Evolutionary conservation across 2,888 invertebrate species (phyloP).

Genomic region (Mycalesis mineus): DNA sequence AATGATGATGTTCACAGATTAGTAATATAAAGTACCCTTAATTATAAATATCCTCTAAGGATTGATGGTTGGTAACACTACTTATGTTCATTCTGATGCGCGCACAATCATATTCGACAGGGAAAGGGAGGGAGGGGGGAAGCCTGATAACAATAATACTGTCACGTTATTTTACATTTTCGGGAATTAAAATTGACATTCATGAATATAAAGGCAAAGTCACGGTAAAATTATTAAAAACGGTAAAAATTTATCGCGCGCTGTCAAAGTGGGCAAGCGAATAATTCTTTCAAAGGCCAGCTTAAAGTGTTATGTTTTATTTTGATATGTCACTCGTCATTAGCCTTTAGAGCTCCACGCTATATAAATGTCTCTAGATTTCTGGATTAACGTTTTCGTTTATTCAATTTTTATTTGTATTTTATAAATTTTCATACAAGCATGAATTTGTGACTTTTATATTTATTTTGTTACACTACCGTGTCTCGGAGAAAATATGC

Average conservation of each 20-base stretch:
- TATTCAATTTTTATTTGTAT: not conserved
- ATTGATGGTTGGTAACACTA: too few relatives aligned
- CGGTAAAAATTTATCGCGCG: conserved; percentile 17
- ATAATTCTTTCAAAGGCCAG: conserved; percentile 22
- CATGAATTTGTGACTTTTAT: not conserved
- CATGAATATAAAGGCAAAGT: conserved; percentile 7
- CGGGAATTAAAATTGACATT: not conserved
- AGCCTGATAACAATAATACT: not conserved
- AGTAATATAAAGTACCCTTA: too few relatives aligned
- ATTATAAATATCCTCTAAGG: too few relatives aligned
- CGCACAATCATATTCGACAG: too few relatives aligned
- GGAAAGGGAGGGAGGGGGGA: too few relatives aligned
- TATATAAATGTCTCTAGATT: conserved; percentile 13
- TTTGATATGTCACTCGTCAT: conserved; percentile 26
- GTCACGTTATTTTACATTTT: not conserved
- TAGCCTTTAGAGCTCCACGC: conserved; percentile 15
- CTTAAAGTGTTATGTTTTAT: conserved; percentile 24
- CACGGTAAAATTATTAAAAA: conserved; percentile 14
- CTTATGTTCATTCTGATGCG: too few relatives aligned
- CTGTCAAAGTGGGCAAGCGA: conserved; percentile 22
- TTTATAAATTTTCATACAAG: not conserved
- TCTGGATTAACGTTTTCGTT: not conserved
- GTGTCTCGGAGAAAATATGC: too few relatives aligned
- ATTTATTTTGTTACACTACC: too few relatives aligned
- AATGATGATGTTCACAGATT: too few relatives aligned